Evolutionary conservation across 2,888 invertebrate species (phyloP).

Genomic region (Omphaloscelis lunosa): DNA sequence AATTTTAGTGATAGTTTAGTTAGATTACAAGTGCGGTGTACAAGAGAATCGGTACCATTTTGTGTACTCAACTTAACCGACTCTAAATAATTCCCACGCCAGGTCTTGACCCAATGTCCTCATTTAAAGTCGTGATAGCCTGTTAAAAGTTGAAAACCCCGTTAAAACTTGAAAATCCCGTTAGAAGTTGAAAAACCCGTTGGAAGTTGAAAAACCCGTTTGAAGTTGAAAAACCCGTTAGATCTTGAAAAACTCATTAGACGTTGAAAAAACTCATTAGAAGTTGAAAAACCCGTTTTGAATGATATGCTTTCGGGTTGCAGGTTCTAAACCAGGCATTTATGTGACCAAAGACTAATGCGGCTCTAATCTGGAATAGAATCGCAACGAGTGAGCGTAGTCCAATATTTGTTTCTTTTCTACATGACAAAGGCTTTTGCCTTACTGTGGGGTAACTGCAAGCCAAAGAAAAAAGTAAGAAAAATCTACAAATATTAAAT

Average conservation of each 20-base stretch:
- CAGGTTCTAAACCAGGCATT: too few species aligned
- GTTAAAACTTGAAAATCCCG: not conserved
- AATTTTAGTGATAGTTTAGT: too few species aligned
- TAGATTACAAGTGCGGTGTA: too few species aligned
- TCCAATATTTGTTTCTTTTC: slow-evolving; percentile 15
- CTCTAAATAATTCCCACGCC: not conserved
- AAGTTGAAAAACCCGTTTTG: not conserved
- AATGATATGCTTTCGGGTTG: not conserved
- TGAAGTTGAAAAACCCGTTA: too few species aligned
- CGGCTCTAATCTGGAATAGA: not conserved
- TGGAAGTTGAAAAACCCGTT: not conserved
- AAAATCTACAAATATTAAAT: not conserved
- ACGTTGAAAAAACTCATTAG: not conserved
- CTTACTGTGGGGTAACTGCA: not conserved
- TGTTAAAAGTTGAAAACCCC: not conserved
- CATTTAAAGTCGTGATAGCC: not conserved
- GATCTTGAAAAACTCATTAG: not conserved
- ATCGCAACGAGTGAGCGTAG: not conserved
- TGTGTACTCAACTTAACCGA: not conserved
- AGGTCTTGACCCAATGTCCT: not conserved
- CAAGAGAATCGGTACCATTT: too few species aligned
- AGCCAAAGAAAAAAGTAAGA: not conserved
- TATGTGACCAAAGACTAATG: not conserved
- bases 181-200: not conserved
- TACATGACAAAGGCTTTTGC: not conserved